phyloP scores from a whole-genome alignment of 2,797 vertebrate species.

The Parambassis ranga region DNA sequence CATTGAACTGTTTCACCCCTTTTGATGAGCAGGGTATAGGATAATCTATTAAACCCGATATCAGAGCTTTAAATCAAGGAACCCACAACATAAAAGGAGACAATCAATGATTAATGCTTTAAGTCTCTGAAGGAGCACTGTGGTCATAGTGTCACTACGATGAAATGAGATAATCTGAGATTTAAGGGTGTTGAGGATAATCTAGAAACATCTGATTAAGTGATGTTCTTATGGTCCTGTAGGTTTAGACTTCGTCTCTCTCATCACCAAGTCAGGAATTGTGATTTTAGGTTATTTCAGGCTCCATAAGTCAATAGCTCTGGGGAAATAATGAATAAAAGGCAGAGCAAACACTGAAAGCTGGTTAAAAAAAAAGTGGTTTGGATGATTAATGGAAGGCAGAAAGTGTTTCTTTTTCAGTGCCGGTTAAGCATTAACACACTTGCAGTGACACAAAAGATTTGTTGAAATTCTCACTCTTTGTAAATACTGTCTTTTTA shows the following conservation, averaged over 20 bases:
- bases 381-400: slow-evolving; percentile 51
- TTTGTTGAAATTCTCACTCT: slow-evolving; percentile 29
- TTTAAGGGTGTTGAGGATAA: neutral
- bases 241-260: no score
- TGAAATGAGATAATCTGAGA: neutral
- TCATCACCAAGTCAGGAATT: no score
- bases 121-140: no score
- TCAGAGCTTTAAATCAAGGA: neutral
- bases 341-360: slow-evolving; percentile 39
- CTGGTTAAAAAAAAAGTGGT: neutral
- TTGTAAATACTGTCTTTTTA: slow-evolving; percentile 24
- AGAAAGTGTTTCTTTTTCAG: slow-evolving; percentile 57
- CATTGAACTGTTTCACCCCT: slow-evolving; percentile 26
- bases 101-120: no score
- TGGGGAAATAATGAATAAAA: slow-evolving; percentile 23
- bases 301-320: slow-evolving; percentile 46
- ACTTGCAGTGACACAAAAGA: slow-evolving; percentile 49
- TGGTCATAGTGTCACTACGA: neutral
- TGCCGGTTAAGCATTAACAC: slow-evolving; percentile 69
- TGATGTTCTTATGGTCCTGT: neutral
- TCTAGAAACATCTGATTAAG: neutral
- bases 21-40: slow-evolving; percentile 15
- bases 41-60: slow-evolving; percentile 2
- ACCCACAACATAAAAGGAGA: no score
- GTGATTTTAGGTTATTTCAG: slow-evolving; percentile 48